A percentile compares a stretch with the other conserved stretches of the same genome.
These are phyloP conservation scores for Falco biarmicus DNA, from an alignment of 2,797 vertebrate genomes.

Conservation along the genomic window DNA sequence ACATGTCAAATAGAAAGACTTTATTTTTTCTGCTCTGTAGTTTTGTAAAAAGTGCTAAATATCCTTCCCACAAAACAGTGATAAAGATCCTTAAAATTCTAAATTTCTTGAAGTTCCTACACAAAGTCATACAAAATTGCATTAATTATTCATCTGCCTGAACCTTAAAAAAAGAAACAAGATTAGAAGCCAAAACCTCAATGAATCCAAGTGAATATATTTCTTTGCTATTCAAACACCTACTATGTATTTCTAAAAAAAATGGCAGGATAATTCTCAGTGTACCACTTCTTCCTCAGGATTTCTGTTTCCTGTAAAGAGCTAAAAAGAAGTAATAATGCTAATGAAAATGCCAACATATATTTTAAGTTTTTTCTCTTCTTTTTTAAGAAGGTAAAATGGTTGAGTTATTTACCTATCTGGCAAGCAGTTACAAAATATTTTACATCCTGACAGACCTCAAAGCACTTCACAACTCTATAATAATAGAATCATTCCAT, in stretches of 20 bases:
- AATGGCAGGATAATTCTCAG: background rate
- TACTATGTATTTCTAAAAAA: background rate
- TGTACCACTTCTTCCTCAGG: background rate
- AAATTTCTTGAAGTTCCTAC: background rate
- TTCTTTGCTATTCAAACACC: background rate
- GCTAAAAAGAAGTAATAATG: background rate
- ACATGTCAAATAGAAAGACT: background rate
- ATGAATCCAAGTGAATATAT: background rate
- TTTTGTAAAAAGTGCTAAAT: background rate
- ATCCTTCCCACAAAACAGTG: background rate
- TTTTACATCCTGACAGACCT: constrained; percentile 10
- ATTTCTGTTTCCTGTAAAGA: background rate
- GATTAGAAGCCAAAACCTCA: background rate
- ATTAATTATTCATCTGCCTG: background rate
- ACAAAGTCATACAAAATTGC: background rate
- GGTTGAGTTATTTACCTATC: background rate
- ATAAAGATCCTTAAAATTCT: background rate
- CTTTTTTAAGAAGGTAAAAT: background rate
- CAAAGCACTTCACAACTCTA: constrained; percentile 17
- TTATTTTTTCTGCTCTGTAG: background rate
- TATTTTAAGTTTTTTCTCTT: background rate
- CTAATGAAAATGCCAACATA: background rate
- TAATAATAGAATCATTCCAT: constrained; percentile 37
- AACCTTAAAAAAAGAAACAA: background rate
- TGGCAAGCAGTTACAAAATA: background rate